These are phyloP conservation scores for Eulithis testata DNA, from an alignment of 2,888 invertebrate genomes.

Conservation along the genomic window DNA sequence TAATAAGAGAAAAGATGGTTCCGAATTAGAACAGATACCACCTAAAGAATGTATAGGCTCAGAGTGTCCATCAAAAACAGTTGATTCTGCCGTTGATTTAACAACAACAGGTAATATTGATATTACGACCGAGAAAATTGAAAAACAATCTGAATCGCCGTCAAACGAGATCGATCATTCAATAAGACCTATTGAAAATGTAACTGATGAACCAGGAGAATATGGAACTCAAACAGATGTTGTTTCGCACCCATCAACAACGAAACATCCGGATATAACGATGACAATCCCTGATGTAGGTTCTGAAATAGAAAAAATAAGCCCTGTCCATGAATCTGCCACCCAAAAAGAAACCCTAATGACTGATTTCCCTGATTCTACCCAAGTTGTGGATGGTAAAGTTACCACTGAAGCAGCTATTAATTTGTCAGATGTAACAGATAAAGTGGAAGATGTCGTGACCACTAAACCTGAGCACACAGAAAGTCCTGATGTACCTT, in stretches of 20 bases:
- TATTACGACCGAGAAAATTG: conserved; percentile 30
- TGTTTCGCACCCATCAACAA: conserved; percentile 11
- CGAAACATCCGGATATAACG: neutral
- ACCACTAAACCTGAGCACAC: conserved; percentile 16
- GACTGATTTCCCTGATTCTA: conserved; percentile 8
- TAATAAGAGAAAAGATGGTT: conserved; percentile 58
- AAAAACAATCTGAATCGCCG: conserved; percentile 37
- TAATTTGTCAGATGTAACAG: conserved; percentile 10
- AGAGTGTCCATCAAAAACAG: conserved; percentile 45
- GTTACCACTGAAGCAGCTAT: conserved; percentile 28
- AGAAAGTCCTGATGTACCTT: conserved; percentile 9
- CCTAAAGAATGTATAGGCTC: conserved; percentile 52
- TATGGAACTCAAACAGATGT: neutral
- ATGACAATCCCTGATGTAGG: conserved; percentile 7
- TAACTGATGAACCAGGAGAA: conserved; percentile 16
- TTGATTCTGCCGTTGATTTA: conserved; percentile 21
- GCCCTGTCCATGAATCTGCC: conserved; percentile 5
- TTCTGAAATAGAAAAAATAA: conserved; percentile 20
- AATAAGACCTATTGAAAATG: conserved; percentile 11
- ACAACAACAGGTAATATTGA: conserved; percentile 12
- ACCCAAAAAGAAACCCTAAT: conserved; percentile 4
- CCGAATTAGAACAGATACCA: conserved; percentile 43
- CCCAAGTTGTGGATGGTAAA: conserved; percentile 16
- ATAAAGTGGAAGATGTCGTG: conserved; percentile 16
- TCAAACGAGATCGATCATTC: conserved; percentile 3